These are phyloP conservation scores for Apaloderma vittatum DNA, from an alignment of 2,113 vertebrate genomes.

Conservation along the genomic window DNA sequence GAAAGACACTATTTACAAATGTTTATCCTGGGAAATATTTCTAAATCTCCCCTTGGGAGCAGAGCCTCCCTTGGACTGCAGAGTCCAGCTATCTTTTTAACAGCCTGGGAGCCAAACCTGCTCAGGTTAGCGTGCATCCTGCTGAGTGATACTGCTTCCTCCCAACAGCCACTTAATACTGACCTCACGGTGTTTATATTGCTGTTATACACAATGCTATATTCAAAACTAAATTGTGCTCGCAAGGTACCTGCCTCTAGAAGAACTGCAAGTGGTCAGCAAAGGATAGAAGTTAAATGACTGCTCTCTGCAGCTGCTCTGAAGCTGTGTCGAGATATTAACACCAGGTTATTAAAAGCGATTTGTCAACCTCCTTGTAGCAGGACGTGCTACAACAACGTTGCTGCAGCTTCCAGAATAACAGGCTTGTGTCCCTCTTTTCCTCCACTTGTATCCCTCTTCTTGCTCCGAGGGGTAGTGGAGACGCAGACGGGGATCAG, in stretches of 20 bases:
- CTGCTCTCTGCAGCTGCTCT: not conserved
- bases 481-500: rapidly evolving
- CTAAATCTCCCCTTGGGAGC: not conserved
- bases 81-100: not conserved
- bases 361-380: not conserved
- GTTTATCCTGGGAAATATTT: constrained; percentile 33
- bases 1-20: constrained; percentile 45
- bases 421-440: rapidly evolving
- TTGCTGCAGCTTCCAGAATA: not conserved
- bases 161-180: not conserved
- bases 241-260: rapidly evolving
- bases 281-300: not conserved
- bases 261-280: rapidly evolving
- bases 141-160: not conserved
- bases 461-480: not conserved
- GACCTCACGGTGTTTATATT: rapidly evolving
- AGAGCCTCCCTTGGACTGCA: not conserved
- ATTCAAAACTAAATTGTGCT: not conserved
- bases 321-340: not conserved
- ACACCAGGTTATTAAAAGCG: not conserved
- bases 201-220: rapidly evolving
- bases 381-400: rapidly evolving
- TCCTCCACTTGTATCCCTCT: no score
- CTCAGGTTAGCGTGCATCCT: not conserved
- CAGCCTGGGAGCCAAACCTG: not conserved